Base-by-base conservation (phyloP, 2,113 vertebrate species). In the Melanostigma gelatinosum region DNA sequence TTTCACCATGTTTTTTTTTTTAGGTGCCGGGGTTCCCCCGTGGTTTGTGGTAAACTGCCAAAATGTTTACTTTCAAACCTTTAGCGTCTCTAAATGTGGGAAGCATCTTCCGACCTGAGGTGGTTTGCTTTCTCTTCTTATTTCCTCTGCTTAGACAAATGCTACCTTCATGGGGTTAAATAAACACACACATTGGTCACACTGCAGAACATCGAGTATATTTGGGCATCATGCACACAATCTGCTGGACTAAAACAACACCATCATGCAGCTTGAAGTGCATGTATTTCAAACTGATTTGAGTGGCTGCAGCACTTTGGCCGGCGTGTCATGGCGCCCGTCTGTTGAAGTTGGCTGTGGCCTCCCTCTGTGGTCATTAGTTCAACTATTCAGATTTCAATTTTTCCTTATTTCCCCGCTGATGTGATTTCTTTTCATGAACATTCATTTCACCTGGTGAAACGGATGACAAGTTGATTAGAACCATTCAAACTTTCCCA, bases 381-480 rank as follows among this genome's bases (percentile, higher is more conserved):
- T 72, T 81, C 84, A 79, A 65, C 72, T 46, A 80, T 66, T 87
- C 82, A 46, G 46, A 78, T 78, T 88, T 82, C 12, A 72, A 63
- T 75, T 80, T 84, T 66, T 78, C 71, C 40, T 58, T 52, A 71
- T 77, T 86, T 83, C 70, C 72, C 60, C 0, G 15, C 65, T 64
- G 69, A 88, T 80, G 90, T 54, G 44, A 75, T 80, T 80, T 64
- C 46, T 66, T 84, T 82, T 66, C 70, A 85, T 66, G 65, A 79
- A 74, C 71, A 80, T 82, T 89, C 42, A 48, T 89, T 86, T 84
- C 54, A 86, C 81, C 75, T 84, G 68, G 38, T 7, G 76, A 84
- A 75, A 74, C 13, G 77, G 72, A 83, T 79, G 86, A 87, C 82
- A 89, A 79, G 77, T 80, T 89, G 86, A 91, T 89, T 82, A 89